Base-by-base conservation (phyloP, 2,888 invertebrate species). In the Apodemia zela region DNA sequence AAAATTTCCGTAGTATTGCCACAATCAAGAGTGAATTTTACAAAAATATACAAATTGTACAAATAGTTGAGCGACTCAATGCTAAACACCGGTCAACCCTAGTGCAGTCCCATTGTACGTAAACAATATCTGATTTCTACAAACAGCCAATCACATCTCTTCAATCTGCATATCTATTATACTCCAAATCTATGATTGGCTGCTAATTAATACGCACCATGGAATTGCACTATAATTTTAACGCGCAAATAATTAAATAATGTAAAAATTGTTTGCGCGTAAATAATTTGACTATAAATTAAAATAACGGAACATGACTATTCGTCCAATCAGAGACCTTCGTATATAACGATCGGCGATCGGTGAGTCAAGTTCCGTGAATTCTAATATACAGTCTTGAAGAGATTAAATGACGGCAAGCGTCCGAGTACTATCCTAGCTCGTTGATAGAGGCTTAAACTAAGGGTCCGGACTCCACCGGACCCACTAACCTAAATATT, bases 1-100 rank as follows among this genome's bases (percentile, higher is more conserved):
- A 75, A 83, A 85, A 82, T 80, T 81, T 84, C 82, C 74, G 82
- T 86, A 81, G 87, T 89, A 89, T 89, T 89, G 89, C 90, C 89
- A 85, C 82, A 81, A 86, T 84, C 85, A 84, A 81, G 83, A 87
- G 79, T 82, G 84, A 87, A 87, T 87, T 88, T 84, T 89, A 90
- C 87, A 90, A 89, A 89, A 90, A 90, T 90, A 90, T 89, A 89
- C 87, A 89, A 82, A 86, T 87, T 88, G 87, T 89, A 89, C 90
- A 89, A 80, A 83, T 83, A 85, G 87, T 84, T 78, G 84, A 82
- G 87, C 85, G 87, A 84, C 84, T 75, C 86, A 76, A 78, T 77
- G 82, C 78, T 54, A 71, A 70, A 69, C 81, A 81, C 80, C 73
- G 82, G 82, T 79, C 84, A 72, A 73, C 82, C 79, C 80, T 75